A percentile compares a stretch with the other conserved stretches of the same genome.
Conservation (phyloP, 2,113 vertebrate genomes). For the Monopterus albus region DNA sequence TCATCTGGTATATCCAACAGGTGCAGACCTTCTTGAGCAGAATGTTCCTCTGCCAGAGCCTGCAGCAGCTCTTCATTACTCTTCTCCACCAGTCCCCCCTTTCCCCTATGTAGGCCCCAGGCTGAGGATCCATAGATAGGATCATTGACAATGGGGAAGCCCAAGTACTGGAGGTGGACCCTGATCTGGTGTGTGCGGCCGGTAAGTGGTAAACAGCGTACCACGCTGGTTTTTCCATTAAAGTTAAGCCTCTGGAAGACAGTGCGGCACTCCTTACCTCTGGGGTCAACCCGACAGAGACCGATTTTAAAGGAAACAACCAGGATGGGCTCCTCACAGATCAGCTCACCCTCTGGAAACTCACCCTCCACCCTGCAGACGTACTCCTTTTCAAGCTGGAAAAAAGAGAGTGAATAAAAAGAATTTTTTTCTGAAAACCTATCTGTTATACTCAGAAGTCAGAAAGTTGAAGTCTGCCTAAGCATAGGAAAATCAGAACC, state of each 20-base stretch:
- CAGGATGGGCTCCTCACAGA: conserved; percentile 93
- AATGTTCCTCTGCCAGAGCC: conserved; percentile 89
- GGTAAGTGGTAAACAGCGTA: conserved; percentile 89
- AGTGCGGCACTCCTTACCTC: conserved; percentile 90
- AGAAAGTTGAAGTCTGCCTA: neutral
- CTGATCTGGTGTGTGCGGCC: conserved; percentile 98
- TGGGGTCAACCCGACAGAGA: conserved; percentile 91
- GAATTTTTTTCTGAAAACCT: neutral
- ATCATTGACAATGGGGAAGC: conserved; percentile 93
- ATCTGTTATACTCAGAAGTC: neutral
- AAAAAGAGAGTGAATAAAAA: neutral
- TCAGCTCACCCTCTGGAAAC: conserved; percentile 87
- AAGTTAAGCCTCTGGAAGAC: conserved; percentile 92
- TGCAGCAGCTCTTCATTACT: conserved; percentile 89
- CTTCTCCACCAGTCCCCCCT: conserved; percentile 85
- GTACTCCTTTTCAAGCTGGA: conserved; percentile 95
- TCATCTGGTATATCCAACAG: conserved; percentile 80
- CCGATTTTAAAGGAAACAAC: conserved; percentile 96
- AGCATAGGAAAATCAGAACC: neutral
- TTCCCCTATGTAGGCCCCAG: conserved; percentile 91
- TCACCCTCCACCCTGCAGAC: conserved; percentile 93
- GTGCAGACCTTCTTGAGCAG: conserved; percentile 86
- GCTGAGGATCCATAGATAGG: conserved; percentile 95
- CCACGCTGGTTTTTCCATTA: conserved; percentile 90
- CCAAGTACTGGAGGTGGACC: conserved; percentile 95